Percentiles rank a stretch among this genome's conserved stretches.
Conservation (phyloP, 2,113 vertebrate species). For the Mesoclemmys tuberculata region DNA sequence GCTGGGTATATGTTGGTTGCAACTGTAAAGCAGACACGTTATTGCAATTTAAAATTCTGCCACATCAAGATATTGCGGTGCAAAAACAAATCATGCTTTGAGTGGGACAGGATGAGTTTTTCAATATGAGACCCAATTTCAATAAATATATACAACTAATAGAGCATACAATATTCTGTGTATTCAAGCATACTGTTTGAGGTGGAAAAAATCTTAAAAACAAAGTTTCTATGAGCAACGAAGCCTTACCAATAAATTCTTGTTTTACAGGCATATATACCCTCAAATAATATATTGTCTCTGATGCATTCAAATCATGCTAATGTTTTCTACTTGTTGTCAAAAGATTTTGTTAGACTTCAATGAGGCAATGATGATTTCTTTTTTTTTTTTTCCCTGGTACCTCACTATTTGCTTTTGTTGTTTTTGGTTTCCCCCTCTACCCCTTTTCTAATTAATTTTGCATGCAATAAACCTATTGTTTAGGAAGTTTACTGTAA, state of each 20-base stretch:
- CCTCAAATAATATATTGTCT: background rate
- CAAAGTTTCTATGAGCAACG: background rate
- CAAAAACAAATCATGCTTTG: background rate
- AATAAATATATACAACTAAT: background rate
- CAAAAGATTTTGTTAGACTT: constrained; percentile 36
- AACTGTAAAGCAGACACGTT: background rate
- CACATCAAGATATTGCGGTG: accelerated
- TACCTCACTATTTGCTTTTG: background rate
- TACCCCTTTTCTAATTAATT: background rate
- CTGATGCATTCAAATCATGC: background rate
- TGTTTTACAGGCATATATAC: background rate
- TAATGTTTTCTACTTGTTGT: background rate
- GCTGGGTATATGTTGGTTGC: background rate
- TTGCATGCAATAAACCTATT: background rate
- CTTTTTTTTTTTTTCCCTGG: background rate
- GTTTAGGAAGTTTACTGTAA: background rate
- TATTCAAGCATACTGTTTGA: background rate
- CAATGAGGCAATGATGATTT: background rate
- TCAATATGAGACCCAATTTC: background rate
- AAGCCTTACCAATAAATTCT: background rate
- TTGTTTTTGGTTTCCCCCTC: too few species aligned
- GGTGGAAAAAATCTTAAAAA: constrained; percentile 12
- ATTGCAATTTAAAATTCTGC: background rate
- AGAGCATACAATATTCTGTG: background rate
- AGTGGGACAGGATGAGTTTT: background rate